A percentile compares a stretch with the other conserved stretches of the same genome.
Evolutionary conservation across 1,140 invertebrate species (phyloP).

Genomic region (Solen grandis): DNA sequence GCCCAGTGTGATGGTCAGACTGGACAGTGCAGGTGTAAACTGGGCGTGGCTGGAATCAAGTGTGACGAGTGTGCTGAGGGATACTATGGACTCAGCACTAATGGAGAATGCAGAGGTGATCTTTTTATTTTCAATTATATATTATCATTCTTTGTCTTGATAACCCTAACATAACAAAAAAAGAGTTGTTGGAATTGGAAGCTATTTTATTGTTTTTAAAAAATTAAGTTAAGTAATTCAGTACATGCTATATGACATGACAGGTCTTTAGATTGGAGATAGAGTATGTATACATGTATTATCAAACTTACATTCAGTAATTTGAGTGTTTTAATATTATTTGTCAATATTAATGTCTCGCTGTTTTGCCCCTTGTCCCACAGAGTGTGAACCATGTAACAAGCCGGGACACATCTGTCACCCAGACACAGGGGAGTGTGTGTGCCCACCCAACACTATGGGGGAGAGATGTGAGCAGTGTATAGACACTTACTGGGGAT

Average conservation of each 20-base stretch:
- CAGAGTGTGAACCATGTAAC: slow-evolving; percentile 87
- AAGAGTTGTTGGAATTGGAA: too few relatives aligned
- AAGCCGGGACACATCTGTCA: slow-evolving; percentile 79
- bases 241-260: too few relatives aligned
- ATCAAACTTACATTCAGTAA: too few relatives aligned
- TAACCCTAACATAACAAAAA: too few relatives aligned
- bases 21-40: slow-evolving; percentile 91
- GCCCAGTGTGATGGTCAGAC: slow-evolving; percentile 87
- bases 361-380: too few relatives aligned
- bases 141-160: neutral
- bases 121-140: neutral
- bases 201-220: too few relatives aligned
- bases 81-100: slow-evolving; percentile 90
- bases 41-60: slow-evolving; percentile 89
- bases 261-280: too few relatives aligned
- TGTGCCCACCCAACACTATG: slow-evolving; percentile 90
- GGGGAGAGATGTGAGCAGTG: slow-evolving; percentile 95
- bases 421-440: slow-evolving; percentile 85
- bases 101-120: slow-evolving; percentile 85
- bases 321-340: too few relatives aligned
- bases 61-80: slow-evolving; percentile 90
- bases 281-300: too few relatives aligned
- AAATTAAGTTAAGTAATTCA: too few relatives aligned
- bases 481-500: slow-evolving; percentile 82
- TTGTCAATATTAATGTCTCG: too few relatives aligned